Base-by-base conservation (phyloP, 2,888 invertebrate genomes). In the Tromatobia lineatoria region DNA sequence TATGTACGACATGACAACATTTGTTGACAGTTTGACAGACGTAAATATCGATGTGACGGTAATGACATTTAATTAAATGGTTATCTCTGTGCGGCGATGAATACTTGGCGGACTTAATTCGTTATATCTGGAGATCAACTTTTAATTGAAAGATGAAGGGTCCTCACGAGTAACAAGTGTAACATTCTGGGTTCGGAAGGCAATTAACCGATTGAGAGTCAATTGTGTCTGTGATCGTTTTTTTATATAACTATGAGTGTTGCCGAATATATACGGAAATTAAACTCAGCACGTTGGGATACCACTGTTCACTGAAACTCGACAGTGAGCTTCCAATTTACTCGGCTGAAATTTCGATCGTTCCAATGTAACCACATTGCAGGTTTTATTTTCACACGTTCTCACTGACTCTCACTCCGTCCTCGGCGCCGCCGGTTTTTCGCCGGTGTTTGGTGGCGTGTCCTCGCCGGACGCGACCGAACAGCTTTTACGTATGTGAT, bases 331-430 rank as follows among this genome's bases (percentile, higher is more conserved):
- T 38, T 64, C 20, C 64, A 64, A 64, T 64, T 42, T 3, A 38
- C n/a, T 10, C 34, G 34, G 67, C 13, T 67, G 29, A 45, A 78
- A 69, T 64, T 71, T 75, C 64, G 54, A 66, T 70, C 45, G 61
- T 18, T n/a, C 71, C 54, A 75, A 74, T 29, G 69, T 74, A 66
- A 81, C 70, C 80, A 69, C 47, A 80, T 52, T 23, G 38, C 52
- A 20, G 18, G 57, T 71, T 34, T 59, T n/a, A 20, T 20, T 70
- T 13, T 23, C 45, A 52, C 20, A n/a, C 70, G n/a, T 52, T 64
- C 8, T 73, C 52, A 47, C 38, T 18, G 45, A 4, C 29, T 47
- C 61, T 70, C 74, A 34, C 50, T 50, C 50, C 18, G 8, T 69
- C 45, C 38, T 61, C 18, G 13, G 20, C 38, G 20, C 38, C 75